Conservation (phyloP, 2,113 vertebrate species). For the Heloderma charlesbogerti region DNA sequence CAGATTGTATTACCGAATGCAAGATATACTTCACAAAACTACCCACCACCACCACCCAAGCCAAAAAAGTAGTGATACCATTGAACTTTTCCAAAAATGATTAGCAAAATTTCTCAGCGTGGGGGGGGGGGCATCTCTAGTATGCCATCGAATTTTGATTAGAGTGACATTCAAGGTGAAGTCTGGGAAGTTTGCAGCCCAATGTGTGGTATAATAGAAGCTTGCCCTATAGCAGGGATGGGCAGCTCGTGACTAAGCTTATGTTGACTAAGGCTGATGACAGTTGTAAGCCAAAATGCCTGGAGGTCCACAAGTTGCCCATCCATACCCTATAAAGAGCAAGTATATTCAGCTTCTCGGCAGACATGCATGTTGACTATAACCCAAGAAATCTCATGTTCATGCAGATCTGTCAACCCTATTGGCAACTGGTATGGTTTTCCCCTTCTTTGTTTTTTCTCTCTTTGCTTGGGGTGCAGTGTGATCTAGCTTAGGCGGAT, state of each 20-base stretch:
- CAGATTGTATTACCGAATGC: neutral
- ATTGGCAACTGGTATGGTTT: neutral
- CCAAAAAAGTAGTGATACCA: neutral
- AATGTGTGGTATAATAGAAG: neutral
- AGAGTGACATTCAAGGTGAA: neutral
- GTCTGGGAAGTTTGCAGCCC: neutral
- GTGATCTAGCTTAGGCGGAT: neutral
- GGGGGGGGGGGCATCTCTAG: neutral
- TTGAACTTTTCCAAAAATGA: neutral
- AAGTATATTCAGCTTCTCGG: neutral
- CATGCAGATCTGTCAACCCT: neutral
- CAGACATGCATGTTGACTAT: neutral
- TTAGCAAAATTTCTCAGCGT: neutral
- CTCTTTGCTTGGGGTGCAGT: neutral
- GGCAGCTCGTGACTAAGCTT: too few relatives aligned
- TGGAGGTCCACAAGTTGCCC: neutral
- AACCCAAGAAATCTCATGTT: neutral
- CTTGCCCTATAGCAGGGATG: neutral
- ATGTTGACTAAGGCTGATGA: neutral
- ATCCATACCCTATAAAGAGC: neutral
- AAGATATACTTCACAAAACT: neutral
- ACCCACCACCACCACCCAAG: neutral
- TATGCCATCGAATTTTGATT: neutral
- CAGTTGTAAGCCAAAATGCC: neutral
- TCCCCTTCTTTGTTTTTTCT: too few relatives aligned